These are phyloP conservation scores for Actinostola sp. DNA, from an alignment of 92 coral and sea anemone species.

Conservation along the genomic window DNA sequence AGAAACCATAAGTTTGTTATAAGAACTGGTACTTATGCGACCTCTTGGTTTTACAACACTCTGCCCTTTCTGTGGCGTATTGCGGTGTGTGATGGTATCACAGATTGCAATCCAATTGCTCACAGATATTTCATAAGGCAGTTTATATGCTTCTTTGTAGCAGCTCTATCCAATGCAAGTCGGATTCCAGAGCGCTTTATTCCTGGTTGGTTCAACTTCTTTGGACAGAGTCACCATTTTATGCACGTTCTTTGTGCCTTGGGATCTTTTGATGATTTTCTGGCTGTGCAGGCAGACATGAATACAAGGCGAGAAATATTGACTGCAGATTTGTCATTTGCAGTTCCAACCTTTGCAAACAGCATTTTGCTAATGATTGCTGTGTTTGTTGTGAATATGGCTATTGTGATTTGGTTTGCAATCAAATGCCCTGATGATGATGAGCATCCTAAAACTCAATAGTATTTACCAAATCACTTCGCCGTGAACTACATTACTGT, in stretches of 20 bases:
- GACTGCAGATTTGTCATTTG: slow-evolving; percentile 15
- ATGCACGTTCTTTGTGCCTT: slow-evolving; percentile 88
- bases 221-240: slow-evolving; percentile 96
- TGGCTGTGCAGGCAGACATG: slow-evolving; percentile 84
- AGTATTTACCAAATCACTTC: too few species aligned
- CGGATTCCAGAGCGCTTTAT: slow-evolving; percentile 86
- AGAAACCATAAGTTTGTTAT: slow-evolving; percentile 65
- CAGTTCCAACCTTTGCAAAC: slow-evolving; percentile 69
- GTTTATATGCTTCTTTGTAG: slow-evolving; percentile 70
- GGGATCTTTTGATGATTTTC: slow-evolving; percentile 81
- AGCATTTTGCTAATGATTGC: slow-evolving; percentile 67
- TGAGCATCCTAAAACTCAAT: slow-evolving; percentile 12
- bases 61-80: slow-evolving; percentile 76
- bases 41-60: slow-evolving; percentile 78
- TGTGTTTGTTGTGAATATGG: slow-evolving; percentile 67
- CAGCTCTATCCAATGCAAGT: slow-evolving; percentile 85
- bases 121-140: slow-evolving; percentile 82
- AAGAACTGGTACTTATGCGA: slow-evolving; percentile 76
- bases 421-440: slow-evolving; percentile 65
- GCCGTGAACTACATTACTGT: too few species aligned
- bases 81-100: slow-evolving; percentile 52
- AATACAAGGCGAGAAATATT: slow-evolving; percentile 56
- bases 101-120: slow-evolving; percentile 71
- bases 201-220: slow-evolving; percentile 84
- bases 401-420: slow-evolving; percentile 81